Evolutionary conservation across 2,888 invertebrate genomes (phyloP).

Genomic region (Brachyopa scutellaris): DNA sequence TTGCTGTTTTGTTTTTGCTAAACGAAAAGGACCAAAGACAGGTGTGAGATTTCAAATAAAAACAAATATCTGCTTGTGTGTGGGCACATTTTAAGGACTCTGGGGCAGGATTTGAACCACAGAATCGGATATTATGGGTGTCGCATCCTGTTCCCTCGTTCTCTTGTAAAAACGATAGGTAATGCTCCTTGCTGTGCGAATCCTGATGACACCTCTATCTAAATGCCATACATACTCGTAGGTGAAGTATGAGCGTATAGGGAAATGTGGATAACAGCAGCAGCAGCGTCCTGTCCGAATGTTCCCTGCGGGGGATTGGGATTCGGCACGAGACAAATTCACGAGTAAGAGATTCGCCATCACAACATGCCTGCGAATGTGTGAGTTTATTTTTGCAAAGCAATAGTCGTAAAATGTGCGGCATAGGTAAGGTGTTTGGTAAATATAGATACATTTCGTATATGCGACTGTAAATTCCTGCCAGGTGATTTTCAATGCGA

Average conservation of each 20-base stretch:
- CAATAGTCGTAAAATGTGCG: slow-evolving; percentile 64
- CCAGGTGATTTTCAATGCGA: too few relatives aligned
- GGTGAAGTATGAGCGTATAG: slow-evolving; percentile 1
- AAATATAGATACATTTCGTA: slow-evolving; percentile 63
- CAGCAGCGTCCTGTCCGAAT: slow-evolving; percentile 59
- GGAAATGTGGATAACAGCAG: slow-evolving; percentile 51
- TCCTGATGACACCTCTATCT: slow-evolving; percentile 14
- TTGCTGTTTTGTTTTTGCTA: too few relatives aligned
- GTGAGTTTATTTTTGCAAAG: slow-evolving; percentile 4
- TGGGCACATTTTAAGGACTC: slow-evolving; percentile 60
- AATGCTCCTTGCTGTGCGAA: background rate
- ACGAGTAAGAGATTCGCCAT: background rate
- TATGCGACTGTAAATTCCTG: slow-evolving; percentile 2
- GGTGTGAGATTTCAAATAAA: slow-evolving; percentile 69
- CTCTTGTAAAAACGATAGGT: slow-evolving; percentile 27
- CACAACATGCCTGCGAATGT: background rate
- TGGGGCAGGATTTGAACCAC: slow-evolving; percentile 46
- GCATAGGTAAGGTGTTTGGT: slow-evolving; percentile 53
- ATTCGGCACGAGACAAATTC: background rate
- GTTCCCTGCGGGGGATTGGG: background rate
- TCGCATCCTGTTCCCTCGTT: slow-evolving; percentile 57
- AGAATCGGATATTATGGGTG: slow-evolving; percentile 69
- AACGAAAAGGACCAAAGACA: slow-evolving; percentile 17
- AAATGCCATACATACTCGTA: background rate
- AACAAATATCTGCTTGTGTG: slow-evolving; percentile 49